Percentiles rank a stretch among this genome's conserved stretches.
Conservation (phyloP, 2,113 vertebrate genomes). For the Sturnira hondurensis region DNA sequence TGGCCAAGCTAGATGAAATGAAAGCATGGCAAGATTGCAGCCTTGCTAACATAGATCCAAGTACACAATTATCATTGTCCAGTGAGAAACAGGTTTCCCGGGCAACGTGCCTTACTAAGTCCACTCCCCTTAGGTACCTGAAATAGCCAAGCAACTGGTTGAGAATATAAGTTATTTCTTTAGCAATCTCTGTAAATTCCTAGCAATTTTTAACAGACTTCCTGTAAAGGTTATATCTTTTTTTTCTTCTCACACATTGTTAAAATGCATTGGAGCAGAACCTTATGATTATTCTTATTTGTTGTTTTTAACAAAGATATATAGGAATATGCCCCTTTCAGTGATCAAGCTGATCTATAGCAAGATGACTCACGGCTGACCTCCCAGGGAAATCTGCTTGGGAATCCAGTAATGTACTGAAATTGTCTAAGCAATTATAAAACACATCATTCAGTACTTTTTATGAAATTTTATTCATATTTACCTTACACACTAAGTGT, state of each 20-base stretch:
- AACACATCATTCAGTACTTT: background rate
- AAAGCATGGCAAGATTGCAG: slow-evolving; percentile 37
- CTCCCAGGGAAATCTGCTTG: background rate
- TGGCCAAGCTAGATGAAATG: slow-evolving; percentile 28
- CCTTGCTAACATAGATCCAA: background rate
- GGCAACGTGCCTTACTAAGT: slow-evolving; percentile 17
- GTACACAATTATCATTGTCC: slow-evolving; percentile 28
- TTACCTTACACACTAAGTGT: background rate
- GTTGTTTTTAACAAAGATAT: background rate
- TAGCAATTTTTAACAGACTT: background rate
- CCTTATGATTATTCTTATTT: background rate
- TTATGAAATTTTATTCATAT: background rate
- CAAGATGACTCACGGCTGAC: background rate
- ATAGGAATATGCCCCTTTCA: background rate
- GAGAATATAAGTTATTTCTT: background rate
- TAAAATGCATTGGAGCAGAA: background rate
- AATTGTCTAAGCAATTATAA: slow-evolving; percentile 20
- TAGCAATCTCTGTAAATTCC: background rate
- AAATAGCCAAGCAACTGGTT: slow-evolving; percentile 38
- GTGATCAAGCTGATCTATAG: background rate
- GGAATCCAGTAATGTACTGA: background rate
- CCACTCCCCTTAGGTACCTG: background rate
- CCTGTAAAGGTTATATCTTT: background rate
- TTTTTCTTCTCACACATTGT: background rate
- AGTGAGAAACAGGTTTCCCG: slow-evolving; percentile 46